phyloP scores from a whole-genome alignment of 2,888 invertebrate species.

The Panopea generosa region DNA sequence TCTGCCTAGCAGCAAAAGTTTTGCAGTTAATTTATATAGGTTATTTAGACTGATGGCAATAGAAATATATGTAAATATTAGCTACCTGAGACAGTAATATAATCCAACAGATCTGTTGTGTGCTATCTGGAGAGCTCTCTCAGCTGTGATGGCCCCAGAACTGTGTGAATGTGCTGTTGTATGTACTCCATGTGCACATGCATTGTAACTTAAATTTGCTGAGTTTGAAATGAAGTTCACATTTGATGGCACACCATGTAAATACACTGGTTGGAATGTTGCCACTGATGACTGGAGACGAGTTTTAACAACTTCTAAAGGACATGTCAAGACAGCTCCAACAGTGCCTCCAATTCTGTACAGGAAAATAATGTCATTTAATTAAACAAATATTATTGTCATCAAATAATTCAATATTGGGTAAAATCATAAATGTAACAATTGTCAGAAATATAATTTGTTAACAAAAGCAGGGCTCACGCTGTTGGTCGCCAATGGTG shows the following conservation, averaged over 20 bases:
- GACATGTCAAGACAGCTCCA: conserved; percentile 98
- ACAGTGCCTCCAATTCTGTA: conserved; percentile 97
- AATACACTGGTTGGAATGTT: conserved; percentile 69
- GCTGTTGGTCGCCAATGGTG: too few relatives aligned
- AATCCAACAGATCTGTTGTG: conserved; percentile 73
- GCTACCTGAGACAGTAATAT: conserved; percentile 82
- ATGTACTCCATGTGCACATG: conserved; percentile 32
- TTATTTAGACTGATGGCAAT: too few relatives aligned
- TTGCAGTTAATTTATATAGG: too few relatives aligned
- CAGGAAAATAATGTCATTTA: too few relatives aligned
- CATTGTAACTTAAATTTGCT: conserved; percentile 40
- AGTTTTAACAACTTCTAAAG: conserved; percentile 98
- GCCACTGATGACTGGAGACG: conserved; percentile 97
- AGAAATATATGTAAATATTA: too few relatives aligned
- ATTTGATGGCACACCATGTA: conserved; percentile 42
- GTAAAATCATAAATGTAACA: too few relatives aligned
- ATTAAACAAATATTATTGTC: too few relatives aligned
- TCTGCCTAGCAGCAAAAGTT: too few relatives aligned
- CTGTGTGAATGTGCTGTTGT: conserved; percentile 10
- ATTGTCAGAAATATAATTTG: too few relatives aligned
- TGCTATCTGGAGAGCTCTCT: conserved; percentile 51
- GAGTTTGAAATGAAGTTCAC: conserved; percentile 30
- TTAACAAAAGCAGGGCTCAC: too few relatives aligned
- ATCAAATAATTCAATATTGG: too few relatives aligned
- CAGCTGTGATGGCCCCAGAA: conserved; percentile 47